Conservation (phyloP, 2,888 invertebrate genomes). For the Coenonympha glycerion region DNA sequence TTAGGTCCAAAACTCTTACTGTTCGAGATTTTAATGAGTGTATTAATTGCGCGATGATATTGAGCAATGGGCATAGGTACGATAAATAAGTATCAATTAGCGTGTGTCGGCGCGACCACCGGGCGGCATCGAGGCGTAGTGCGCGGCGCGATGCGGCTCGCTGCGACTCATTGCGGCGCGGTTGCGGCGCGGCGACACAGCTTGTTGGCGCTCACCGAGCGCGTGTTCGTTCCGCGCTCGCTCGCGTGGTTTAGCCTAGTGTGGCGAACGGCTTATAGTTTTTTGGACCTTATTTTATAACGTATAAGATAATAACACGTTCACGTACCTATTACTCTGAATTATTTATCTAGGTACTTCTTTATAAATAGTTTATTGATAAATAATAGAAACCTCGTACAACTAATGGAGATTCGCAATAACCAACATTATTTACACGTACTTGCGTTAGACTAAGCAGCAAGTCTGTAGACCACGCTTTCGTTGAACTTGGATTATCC, state of each 20-base stretch:
- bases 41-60: not conserved
- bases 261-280: constrained; percentile 16
- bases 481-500: too few relatives aligned
- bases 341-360: too few relatives aligned
- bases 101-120: constrained; percentile 13
- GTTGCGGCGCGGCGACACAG: constrained; percentile 36
- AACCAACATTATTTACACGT: too few relatives aligned
- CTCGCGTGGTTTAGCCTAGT: constrained; percentile 20
- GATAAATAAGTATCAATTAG: constrained; percentile 24
- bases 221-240: constrained; percentile 1
- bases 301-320: too few relatives aligned
- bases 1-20: not conserved
- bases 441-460: too few relatives aligned
- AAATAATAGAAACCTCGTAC: too few relatives aligned
- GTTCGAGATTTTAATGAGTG: not conserved
- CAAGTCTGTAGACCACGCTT: too few relatives aligned
- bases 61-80: constrained; percentile 14
- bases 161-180: constrained; percentile 36
- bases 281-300: not conserved
- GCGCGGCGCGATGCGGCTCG: constrained; percentile 37
- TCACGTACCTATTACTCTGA: too few relatives aligned
- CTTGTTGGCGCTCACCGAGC: constrained; percentile 39
- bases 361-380: too few relatives aligned
- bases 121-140: constrained; percentile 13
- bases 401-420: too few relatives aligned